phyloP scores from a whole-genome alignment of 2,888 invertebrate species.

The Dasypogon diadema region DNA sequence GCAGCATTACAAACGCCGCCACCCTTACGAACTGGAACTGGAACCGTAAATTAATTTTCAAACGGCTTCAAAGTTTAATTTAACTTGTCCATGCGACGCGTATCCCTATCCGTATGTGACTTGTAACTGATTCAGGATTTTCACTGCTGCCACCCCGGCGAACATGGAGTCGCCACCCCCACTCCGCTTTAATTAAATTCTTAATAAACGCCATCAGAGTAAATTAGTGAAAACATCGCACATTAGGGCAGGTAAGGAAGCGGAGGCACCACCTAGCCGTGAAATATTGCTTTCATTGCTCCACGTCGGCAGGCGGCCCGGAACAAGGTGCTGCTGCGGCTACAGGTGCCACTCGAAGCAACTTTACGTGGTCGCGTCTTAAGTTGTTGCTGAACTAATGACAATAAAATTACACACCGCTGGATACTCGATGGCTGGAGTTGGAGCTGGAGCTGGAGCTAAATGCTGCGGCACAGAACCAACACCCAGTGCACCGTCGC shows the following conservation, averaged over 20 bases:
- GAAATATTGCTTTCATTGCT: constrained; percentile 52
- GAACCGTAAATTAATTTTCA: constrained; percentile 40
- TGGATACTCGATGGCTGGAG: constrained; percentile 32
- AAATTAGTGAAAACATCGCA: constrained; percentile 56
- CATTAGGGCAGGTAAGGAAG: constrained; percentile 52
- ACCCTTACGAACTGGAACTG: background rate
- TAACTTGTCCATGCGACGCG: constrained; percentile 41
- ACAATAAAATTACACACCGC: constrained; percentile 45
- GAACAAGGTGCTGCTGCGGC: constrained; percentile 33
- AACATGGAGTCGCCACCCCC: constrained; percentile 42
- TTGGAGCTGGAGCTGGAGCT: too few species aligned
- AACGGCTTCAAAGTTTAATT: constrained; percentile 43
- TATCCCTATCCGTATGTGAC: constrained; percentile 38
- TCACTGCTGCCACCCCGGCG: constrained; percentile 19
- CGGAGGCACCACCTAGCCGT: constrained; percentile 43
- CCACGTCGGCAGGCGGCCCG: constrained; percentile 1
- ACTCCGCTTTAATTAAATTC: constrained; percentile 56
- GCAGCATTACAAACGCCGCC: background rate
- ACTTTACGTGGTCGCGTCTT: constrained; percentile 49
- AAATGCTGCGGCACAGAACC: background rate
- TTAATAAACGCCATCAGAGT: constrained; percentile 56
- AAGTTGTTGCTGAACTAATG: constrained; percentile 49
- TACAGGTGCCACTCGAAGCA: constrained; percentile 39
- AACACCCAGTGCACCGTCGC: background rate
- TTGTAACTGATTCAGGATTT: constrained; percentile 39